These are phyloP conservation scores for Papilio xuthus DNA, from an alignment of 1,140 invertebrate species.

Conservation along the genomic window DNA sequence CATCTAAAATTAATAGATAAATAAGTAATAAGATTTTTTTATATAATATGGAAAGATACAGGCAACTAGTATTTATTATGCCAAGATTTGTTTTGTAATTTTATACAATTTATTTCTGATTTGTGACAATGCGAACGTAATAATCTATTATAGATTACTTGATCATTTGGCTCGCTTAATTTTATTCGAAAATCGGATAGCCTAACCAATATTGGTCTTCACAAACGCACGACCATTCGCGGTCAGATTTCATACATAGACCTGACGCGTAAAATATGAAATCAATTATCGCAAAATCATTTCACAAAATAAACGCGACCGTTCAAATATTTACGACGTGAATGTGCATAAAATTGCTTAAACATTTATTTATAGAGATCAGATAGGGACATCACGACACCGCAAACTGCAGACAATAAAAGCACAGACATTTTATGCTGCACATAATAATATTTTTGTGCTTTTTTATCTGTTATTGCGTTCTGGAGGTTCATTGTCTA, in stretches of 20 bases:
- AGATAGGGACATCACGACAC: slow-evolving; percentile 55
- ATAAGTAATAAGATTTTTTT: no score
- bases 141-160: no score
- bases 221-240: background rate
- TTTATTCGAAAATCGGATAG: background rate
- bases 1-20: no score
- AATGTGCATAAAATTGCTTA: slow-evolving; percentile 60
- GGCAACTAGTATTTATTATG: no score
- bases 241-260: background rate
- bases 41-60: no score
- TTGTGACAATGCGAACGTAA: no score
- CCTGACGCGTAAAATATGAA: slow-evolving; percentile 19
- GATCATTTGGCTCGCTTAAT: no score
- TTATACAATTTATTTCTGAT: no score
- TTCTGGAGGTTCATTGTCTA: slow-evolving; percentile 53
- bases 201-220: background rate
- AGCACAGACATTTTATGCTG: slow-evolving; percentile 59
- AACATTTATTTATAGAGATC: slow-evolving; percentile 64
- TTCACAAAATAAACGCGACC: slow-evolving; percentile 30
- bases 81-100: no score
- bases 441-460: slow-evolving; percentile 50
- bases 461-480: slow-evolving; percentile 65
- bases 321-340: slow-evolving; percentile 50
- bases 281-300: slow-evolving; percentile 26
- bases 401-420: slow-evolving; percentile 56